Base-by-base conservation (phyloP, 2,888 invertebrate species). In the Hyposoter dolosus region DNA sequence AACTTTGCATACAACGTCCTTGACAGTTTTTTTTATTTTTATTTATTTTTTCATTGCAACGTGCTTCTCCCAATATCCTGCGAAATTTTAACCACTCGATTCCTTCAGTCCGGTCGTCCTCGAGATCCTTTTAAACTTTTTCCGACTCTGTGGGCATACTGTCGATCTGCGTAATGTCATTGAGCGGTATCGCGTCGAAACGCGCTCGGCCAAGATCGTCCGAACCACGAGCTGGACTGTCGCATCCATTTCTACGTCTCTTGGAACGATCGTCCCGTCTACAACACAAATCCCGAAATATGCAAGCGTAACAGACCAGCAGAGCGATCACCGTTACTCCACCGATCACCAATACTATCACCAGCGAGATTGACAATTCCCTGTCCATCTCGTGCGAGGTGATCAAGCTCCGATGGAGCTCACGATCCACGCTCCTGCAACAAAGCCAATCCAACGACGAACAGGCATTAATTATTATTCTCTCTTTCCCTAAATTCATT, bases 231-330 rank as follows among this genome's bases (percentile, higher is more conserved):
- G 76, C 91, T 93, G 90, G 93, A 90, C 17, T 95, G 93, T 85
- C 94, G 89, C 89, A 86, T 47, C 88, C 94, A 92, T 88, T 78
- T 82, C 87, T 95, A 91, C 90, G 95, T 95, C 88, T 95, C 93
- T n/a, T 95, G 91, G 35, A 94, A 94, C 88, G 90, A 63, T 74
- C 95, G 23, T 87, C 90, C 0, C 86, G 83, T 60, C 92, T 95
- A 87, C 96, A 96, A 90, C 96, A 96, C 5, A 96, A 94, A 88
- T 96, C 95, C 77, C 96, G 95, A 84, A 96, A 95, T 19, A 96
- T 96, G 90, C 96, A 96, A 7, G 96, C 96, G 92, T 96, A 96
- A 92, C 96, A 96, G 92, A 96, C 95, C 0, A 96, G 94, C n/a
- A 96, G 92, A 0, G 96, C 95, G 69, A 96, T 95, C 95, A 96